Percentiles rank a stretch among this genome's conserved stretches.
Conservation (phyloP, 2,888 invertebrate genomes). For the Panopea generosa region DNA sequence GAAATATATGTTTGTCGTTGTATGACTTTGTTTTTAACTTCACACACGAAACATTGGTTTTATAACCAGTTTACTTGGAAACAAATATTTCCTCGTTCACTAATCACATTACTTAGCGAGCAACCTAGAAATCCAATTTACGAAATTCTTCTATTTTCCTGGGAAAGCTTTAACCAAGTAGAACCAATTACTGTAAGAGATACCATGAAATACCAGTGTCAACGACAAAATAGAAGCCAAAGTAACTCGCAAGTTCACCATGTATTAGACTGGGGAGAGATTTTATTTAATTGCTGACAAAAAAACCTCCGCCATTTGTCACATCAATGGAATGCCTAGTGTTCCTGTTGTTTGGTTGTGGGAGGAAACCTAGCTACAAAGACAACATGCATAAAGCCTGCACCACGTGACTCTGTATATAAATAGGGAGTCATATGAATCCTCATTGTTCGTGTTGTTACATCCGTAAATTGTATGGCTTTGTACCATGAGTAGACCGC, state of each 20-base stretch:
- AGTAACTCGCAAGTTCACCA: background rate
- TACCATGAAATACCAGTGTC: slow-evolving; percentile 2
- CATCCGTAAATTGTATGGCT: slow-evolving; percentile 4
- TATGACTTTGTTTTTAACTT: too few species aligned
- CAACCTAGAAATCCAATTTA: slow-evolving; percentile 9
- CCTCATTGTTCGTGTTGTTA: slow-evolving; percentile 19
- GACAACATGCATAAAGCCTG: slow-evolving; percentile 18
- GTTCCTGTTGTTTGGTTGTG: slow-evolving; percentile 1
- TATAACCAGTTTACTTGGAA: background rate
- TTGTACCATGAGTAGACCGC: slow-evolving; percentile 13
- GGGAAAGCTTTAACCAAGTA: slow-evolving; percentile 3
- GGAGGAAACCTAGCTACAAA: slow-evolving; percentile 6
- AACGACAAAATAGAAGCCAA: background rate
- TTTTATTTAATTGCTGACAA: background rate
- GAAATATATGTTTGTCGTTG: too few species aligned
- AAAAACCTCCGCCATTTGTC: slow-evolving; percentile 12
- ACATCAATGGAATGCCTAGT: slow-evolving; percentile 3
- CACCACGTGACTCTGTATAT: slow-evolving; percentile 32
- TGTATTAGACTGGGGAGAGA: background rate
- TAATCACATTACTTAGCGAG: slow-evolving; percentile 9
- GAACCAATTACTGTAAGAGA: slow-evolving; percentile 8
- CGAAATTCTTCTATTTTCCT: slow-evolving; percentile 8
- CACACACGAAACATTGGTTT: too few species aligned
- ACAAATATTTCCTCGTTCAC: slow-evolving; percentile 7
- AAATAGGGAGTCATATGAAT: slow-evolving; percentile 31